Evolutionary conservation across 2,113 vertebrate species (phyloP).

Genomic region (Scatophagus argus): DNA sequence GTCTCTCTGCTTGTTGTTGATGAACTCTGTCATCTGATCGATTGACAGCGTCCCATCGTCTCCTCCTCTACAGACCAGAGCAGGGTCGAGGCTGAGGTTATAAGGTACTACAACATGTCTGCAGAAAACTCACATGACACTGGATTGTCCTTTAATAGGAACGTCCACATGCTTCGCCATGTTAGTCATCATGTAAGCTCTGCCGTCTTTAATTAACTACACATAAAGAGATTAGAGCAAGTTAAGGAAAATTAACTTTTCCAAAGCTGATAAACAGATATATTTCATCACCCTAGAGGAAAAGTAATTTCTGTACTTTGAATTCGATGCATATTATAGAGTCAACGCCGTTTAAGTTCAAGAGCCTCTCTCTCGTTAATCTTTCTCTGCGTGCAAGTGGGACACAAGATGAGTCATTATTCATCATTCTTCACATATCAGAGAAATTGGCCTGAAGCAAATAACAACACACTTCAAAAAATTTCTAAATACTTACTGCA

Average conservation of each 20-base stretch:
- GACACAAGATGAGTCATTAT: slow-evolving; percentile 40
- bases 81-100: neutral
- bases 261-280: neutral
- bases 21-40: slow-evolving; percentile 97
- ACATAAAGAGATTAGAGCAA: too few relatives aligned
- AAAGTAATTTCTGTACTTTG: neutral
- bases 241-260: neutral
- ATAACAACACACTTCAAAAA: slow-evolving; percentile 12
- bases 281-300: neutral
- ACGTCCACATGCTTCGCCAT: neutral
- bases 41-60: slow-evolving; percentile 88
- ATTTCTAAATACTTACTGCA: slow-evolving; percentile 87
- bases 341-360: neutral
- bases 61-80: slow-evolving; percentile 85
- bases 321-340: neutral
- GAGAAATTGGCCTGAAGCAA: slow-evolving; percentile 29
- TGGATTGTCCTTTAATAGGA: neutral
- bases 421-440: slow-evolving; percentile 19
- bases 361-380: slow-evolving; percentile 27
- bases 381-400: slow-evolving; percentile 10
- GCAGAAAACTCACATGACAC: neutral
- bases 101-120: neutral
- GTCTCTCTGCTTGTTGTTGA: slow-evolving; percentile 95
- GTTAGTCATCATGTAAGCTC: neutral
- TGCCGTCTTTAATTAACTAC: neutral